Conservation (phyloP, 1,140 invertebrate species). For the Anoplolepis gracilipes region DNA sequence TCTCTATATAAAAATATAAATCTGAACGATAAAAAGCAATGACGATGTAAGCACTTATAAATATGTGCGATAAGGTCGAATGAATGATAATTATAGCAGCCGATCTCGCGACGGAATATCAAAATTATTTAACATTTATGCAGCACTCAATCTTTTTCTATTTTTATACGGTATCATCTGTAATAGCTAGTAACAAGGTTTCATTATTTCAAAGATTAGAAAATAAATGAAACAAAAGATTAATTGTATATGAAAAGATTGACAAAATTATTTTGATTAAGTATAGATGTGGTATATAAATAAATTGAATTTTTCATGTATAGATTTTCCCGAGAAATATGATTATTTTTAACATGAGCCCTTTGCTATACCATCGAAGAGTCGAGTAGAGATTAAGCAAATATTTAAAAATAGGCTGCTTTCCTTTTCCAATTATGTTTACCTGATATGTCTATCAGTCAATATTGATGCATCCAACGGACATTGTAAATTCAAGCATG, state of each 20-base stretch:
- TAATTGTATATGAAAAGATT: not conserved
- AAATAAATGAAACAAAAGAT: not conserved
- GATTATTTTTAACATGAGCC: not conserved
- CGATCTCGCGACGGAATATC: not conserved
- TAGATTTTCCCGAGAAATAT: not conserved
- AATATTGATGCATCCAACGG: slow-evolving; percentile 1
- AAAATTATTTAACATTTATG: slow-evolving; percentile 42
- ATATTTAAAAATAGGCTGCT: not conserved
- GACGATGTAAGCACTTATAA: slow-evolving; percentile 26
- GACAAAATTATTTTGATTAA: not conserved
- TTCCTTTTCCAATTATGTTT: not conserved
- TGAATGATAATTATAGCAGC: slow-evolving; percentile 7
- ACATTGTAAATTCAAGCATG: slow-evolving; percentile 29
- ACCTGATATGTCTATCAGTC: not conserved
- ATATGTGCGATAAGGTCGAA: slow-evolving; percentile 16
- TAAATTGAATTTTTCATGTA: not conserved
- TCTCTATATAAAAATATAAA: not conserved
- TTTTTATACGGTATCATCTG: not conserved
- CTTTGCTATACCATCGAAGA: not conserved
- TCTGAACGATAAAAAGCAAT: not conserved
- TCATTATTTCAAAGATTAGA: not conserved
- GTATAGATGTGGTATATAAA: not conserved
- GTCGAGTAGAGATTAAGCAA: not conserved
- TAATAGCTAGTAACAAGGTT: not conserved
- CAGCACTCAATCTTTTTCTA: not conserved